phyloP scores from a whole-genome alignment of 2,113 vertebrate species.

The Amazona guildingii region DNA sequence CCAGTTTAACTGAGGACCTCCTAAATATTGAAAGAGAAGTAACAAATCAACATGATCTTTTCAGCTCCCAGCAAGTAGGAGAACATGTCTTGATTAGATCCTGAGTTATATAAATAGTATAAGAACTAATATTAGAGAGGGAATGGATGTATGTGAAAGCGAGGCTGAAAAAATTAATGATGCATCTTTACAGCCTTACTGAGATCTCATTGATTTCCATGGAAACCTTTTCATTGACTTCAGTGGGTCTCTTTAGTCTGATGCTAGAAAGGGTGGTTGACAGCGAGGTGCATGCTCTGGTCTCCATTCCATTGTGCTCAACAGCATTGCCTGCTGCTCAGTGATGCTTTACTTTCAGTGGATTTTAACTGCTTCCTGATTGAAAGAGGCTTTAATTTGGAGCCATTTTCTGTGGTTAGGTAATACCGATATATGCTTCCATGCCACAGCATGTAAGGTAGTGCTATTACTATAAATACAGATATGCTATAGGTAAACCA shows the following conservation, averaged over 20 bases:
- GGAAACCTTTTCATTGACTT: conserved; percentile 63
- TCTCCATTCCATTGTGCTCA: not conserved
- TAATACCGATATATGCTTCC: not conserved
- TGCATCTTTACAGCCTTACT: conserved; percentile 61
- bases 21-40: conserved; percentile 55
- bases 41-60: conserved; percentile 58
- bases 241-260: conserved; percentile 34
- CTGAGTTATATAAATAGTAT: conserved; percentile 64
- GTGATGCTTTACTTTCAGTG: not conserved
- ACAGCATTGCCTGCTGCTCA: conserved; percentile 7
- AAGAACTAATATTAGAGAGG: conserved; percentile 49
- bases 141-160: conserved; percentile 46
- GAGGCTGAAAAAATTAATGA: conserved; percentile 66
- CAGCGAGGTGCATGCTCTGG: conserved; percentile 25
- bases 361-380: conserved; percentile 20
- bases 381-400: conserved; percentile 8
- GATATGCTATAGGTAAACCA: not conserved
- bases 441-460: not conserved
- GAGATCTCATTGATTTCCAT: conserved; percentile 69
- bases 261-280: conserved; percentile 11
- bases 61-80: conserved; percentile 50
- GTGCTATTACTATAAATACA: not conserved
- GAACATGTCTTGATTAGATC: conserved; percentile 59
- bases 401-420: not conserved
- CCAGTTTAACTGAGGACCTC: not conserved